Percentiles rank a stretch among this genome's conserved stretches.
Conservation (phyloP, 2,797 vertebrate species). For the Hippopotamyrus pictus region DNA sequence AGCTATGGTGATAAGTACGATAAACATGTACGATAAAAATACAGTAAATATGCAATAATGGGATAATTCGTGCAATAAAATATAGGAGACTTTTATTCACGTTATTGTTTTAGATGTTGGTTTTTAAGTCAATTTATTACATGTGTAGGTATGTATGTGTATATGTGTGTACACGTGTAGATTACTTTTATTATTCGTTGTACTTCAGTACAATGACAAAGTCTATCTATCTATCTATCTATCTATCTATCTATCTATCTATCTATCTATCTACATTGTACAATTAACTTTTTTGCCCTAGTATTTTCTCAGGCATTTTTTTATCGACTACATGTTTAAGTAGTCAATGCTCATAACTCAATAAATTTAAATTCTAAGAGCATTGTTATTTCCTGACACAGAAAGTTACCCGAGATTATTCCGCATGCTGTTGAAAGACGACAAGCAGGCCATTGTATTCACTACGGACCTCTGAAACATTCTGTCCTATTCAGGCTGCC, state of each 20-base stretch:
- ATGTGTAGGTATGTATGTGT: no score
- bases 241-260: no score
- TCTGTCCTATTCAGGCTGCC: neutral
- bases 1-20: neutral
- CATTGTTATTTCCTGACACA: neutral
- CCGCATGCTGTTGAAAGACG: neutral
- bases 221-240: no score
- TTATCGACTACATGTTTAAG: neutral
- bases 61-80: no score
- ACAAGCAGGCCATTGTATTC: neutral
- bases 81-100: no score
- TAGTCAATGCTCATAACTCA: neutral
- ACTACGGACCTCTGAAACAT: neutral
- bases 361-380: neutral
- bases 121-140: no score
- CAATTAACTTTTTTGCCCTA: neutral
- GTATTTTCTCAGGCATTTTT: neutral
- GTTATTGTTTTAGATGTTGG: no score
- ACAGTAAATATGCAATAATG: no score
- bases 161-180: no score
- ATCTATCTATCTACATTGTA: neutral
- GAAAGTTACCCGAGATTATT: neutral
- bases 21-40: neutral
- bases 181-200: no score
- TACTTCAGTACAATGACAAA: no score